Percentiles rank a stretch among this genome's conserved stretches.
These are phyloP conservation scores for Petromus typicus DNA, from an alignment of 2,113 vertebrate species.

Conservation along the genomic window DNA sequence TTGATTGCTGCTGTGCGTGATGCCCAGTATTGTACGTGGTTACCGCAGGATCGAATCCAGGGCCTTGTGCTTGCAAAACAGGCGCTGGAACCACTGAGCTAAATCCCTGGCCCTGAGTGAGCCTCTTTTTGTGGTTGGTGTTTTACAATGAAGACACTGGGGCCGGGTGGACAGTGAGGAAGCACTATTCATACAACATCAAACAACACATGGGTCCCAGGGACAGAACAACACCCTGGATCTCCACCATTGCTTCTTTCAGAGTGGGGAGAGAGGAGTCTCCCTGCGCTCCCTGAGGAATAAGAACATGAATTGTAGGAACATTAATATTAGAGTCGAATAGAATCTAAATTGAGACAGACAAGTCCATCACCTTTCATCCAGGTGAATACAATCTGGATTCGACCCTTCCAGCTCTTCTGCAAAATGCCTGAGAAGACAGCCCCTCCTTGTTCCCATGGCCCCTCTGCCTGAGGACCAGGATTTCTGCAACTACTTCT, in stretches of 20 bases:
- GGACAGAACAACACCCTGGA: background rate
- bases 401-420: background rate
- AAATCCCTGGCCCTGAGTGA: too few species aligned
- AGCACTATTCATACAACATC: background rate
- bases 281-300: background rate
- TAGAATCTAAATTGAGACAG: background rate
- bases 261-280: background rate
- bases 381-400: background rate
- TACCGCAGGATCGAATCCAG: too few species aligned
- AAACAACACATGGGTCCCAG: background rate
- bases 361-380: background rate
- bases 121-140: too few species aligned
- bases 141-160: background rate
- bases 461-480: background rate
- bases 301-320: background rate
- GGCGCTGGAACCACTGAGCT: too few species aligned
- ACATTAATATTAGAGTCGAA: conserved; percentile 19
- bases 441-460: background rate
- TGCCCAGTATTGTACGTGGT: too few species aligned
- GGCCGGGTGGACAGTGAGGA: accelerated
- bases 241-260: background rate
- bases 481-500: background rate
- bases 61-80: too few species aligned
- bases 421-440: background rate
- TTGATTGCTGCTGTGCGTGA: too few species aligned